A percentile compares a stretch with the other conserved stretches of the same genome.
These are phyloP conservation scores for Platichthys stellatus DNA, from an alignment of 2,113 vertebrate genomes.

Conservation along the genomic window DNA sequence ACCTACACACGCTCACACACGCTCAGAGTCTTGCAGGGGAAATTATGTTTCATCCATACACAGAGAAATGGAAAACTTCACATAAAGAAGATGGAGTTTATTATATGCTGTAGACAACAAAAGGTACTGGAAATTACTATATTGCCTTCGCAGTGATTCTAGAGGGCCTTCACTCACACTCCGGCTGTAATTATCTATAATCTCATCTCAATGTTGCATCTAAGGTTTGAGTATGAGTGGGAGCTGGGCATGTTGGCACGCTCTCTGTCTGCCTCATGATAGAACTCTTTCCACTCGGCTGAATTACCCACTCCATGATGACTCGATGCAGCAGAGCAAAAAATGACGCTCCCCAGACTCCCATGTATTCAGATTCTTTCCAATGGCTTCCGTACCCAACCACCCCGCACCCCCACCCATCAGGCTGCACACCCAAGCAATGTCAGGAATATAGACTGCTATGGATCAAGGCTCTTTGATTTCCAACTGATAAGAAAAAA, in stretches of 20 bases:
- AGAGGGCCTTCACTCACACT: constrained; percentile 1
- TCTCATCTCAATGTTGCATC: constrained; percentile 44
- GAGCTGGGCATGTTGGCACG: constrained; percentile 37
- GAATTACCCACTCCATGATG: constrained; percentile 73
- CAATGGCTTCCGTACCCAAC: constrained; percentile 61
- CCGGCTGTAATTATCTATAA: constrained; percentile 46
- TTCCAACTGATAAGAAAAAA: constrained; percentile 46
- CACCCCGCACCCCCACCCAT: not conserved
- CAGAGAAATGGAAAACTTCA: not conserved
- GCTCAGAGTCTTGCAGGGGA: not conserved
- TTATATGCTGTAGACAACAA: constrained; percentile 9
- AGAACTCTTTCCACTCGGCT: constrained; percentile 76
- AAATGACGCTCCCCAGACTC: constrained; percentile 74
- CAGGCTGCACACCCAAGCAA: not conserved
- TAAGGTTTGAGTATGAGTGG: constrained; percentile 39
- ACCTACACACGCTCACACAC: not conserved
- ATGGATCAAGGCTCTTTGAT: constrained; percentile 47
- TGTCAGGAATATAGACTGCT: not conserved
- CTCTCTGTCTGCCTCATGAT: constrained; percentile 71
- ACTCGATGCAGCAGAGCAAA: constrained; percentile 76
- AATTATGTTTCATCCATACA: not conserved
- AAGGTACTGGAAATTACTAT: constrained; percentile 14
- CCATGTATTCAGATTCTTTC: constrained; percentile 70
- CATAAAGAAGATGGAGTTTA: constrained; percentile 3
- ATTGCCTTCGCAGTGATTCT: constrained; percentile 3